These are phyloP conservation scores for Butorides virescens DNA, from an alignment of 2,113 vertebrate species.

Conservation along the genomic window DNA sequence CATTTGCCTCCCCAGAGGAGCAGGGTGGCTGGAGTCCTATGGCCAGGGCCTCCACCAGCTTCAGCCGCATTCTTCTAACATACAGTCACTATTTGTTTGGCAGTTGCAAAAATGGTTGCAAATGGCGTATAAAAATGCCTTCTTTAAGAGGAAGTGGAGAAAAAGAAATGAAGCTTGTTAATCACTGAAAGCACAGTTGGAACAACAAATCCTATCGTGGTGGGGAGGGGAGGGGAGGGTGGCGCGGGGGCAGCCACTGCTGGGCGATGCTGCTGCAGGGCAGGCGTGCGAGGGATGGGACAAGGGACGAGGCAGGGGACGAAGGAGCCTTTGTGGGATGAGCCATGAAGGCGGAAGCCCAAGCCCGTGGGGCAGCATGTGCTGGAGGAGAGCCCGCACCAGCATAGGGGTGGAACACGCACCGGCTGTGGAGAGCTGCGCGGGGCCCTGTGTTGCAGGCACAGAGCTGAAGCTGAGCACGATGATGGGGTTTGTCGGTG, in stretches of 20 bases:
- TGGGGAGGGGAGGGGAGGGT: too few relatives aligned
- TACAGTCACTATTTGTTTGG: background rate
- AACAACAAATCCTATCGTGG: background rate
- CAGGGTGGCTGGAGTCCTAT: background rate
- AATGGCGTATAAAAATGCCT: too few relatives aligned
- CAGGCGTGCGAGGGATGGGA: background rate
- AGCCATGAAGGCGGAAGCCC: background rate
- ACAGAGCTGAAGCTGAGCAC: background rate
- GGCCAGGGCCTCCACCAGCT: background rate
- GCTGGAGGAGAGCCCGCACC: background rate
- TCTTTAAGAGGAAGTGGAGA: background rate
- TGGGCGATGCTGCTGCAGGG: background rate
- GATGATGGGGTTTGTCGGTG: too few relatives aligned
- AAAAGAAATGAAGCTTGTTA: background rate
- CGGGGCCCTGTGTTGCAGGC: background rate
- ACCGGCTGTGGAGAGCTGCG: background rate
- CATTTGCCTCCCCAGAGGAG: background rate
- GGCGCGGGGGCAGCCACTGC: background rate
- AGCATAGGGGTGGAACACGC: background rate
- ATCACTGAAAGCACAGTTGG: background rate
- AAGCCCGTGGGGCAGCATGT: background rate
- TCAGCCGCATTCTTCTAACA: too few relatives aligned
- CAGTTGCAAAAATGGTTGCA: background rate
- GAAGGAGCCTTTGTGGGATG: background rate
- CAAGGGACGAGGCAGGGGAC: background rate